Conservation (phyloP, 2,113 vertebrate species). For the Ceyx cyanopectus region DNA sequence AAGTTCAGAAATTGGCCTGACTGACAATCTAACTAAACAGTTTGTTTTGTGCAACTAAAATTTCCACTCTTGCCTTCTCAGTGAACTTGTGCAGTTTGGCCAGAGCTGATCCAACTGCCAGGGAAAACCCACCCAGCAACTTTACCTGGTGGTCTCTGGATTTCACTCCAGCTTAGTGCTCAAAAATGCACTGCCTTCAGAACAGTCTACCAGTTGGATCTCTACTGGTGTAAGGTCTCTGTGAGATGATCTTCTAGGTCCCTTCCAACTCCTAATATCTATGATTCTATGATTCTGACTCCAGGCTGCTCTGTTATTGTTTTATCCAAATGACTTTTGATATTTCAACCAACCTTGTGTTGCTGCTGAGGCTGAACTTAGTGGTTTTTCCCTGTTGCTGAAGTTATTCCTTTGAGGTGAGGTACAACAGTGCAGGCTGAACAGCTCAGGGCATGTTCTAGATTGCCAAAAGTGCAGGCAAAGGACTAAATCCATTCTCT, state of each 20-base stretch:
- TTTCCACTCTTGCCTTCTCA: neutral
- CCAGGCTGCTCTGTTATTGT: neutral
- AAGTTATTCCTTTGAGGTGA: neutral
- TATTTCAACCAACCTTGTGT: neutral
- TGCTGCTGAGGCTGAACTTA: neutral
- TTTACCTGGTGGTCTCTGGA: neutral
- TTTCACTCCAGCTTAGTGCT: neutral
- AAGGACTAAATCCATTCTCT: neutral
- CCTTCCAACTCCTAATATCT: too few relatives aligned
- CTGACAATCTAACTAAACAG: neutral
- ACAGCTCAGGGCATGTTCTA: neutral
- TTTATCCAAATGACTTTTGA: neutral
- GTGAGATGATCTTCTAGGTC: neutral
- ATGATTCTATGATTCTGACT: neutral
- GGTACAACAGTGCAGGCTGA: neutral
- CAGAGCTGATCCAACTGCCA: neutral
- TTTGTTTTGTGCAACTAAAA: neutral
- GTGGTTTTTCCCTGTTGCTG: neutral
- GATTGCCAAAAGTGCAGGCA: neutral
- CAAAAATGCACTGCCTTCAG: neutral
- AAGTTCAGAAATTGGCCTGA: neutral
- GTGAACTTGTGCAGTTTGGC: neutral
- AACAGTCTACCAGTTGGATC: neutral
- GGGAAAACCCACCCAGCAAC: neutral
- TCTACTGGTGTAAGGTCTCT: neutral